phyloP scores from a whole-genome alignment of 1,140 invertebrate genomes.

The Choristoneura fumiferana region DNA sequence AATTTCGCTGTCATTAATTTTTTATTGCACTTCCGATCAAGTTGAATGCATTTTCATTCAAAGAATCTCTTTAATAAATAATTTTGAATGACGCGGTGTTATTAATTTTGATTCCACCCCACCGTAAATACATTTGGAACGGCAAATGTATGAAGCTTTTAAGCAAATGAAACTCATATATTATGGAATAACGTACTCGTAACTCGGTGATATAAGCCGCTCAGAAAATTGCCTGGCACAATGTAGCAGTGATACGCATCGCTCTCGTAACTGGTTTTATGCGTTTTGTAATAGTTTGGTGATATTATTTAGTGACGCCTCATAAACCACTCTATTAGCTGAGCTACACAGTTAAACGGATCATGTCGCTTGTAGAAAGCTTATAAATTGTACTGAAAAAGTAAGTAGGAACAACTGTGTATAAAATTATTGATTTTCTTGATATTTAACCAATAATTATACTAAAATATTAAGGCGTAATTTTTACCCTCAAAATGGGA shows the following conservation, averaged over 20 bases:
- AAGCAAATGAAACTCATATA: conserved; percentile 73
- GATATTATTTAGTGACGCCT: conserved; percentile 37
- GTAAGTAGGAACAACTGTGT: too few species aligned
- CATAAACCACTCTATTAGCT: conserved; percentile 35
- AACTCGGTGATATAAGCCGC: conserved; percentile 61
- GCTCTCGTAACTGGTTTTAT: conserved; percentile 49
- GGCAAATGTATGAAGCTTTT: conserved; percentile 68
- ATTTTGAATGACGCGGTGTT: conserved; percentile 42
- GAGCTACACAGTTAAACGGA: conserved; percentile 20
- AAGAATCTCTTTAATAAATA: neutral
- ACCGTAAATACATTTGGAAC: conserved; percentile 54
- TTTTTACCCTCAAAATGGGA: too few species aligned
- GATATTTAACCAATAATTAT: too few species aligned
- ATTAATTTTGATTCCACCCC: conserved; percentile 50
- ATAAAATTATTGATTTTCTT: too few species aligned
- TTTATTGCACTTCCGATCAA: neutral
- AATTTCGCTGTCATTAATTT: too few species aligned
- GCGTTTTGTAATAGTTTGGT: conserved; percentile 41
- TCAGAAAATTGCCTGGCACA: conserved; percentile 64
- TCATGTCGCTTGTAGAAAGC: too few species aligned
- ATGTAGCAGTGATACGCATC: conserved; percentile 50
- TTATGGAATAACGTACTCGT: conserved; percentile 68
- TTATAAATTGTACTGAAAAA: too few species aligned
- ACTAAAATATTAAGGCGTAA: too few species aligned
- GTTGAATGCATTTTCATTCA: conserved; percentile 28